A percentile compares a stretch with the other conserved stretches of the same genome.
These are phyloP conservation scores for Ceraclea dissimilis DNA, from an alignment of 2,888 invertebrate species.

Conservation along the genomic window DNA sequence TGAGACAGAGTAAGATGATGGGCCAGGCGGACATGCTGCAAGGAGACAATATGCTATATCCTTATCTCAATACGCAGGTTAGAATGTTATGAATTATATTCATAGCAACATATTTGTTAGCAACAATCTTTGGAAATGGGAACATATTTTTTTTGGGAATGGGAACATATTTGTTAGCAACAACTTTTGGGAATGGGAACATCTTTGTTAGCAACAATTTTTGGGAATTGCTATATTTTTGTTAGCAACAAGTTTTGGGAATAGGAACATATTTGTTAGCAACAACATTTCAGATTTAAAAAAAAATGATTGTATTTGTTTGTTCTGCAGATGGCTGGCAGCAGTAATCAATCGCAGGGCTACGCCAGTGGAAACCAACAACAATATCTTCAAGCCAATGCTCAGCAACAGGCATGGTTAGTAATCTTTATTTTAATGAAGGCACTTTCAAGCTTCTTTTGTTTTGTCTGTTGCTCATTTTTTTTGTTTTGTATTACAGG, in stretches of 20 bases:
- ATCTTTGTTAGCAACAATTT: neutral
- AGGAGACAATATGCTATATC: constrained; percentile 10
- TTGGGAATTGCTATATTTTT: neutral
- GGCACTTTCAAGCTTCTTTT: too few relatives aligned
- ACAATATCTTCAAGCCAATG: constrained; percentile 25
- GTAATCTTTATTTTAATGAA: too few relatives aligned
- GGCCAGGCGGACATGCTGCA: constrained; percentile 33
- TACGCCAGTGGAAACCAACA: constrained; percentile 19
- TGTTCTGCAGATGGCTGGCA: constrained; percentile 12
- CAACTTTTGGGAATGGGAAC: neutral
- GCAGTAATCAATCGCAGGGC: constrained; percentile 21
- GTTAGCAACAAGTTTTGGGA: neutral
- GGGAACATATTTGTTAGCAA: neutral
- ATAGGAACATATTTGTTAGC: neutral
- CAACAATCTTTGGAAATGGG: neutral
- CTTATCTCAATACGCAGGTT: constrained; percentile 15
- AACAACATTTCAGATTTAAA: neutral
- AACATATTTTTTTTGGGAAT: too few relatives aligned
- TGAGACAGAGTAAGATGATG: constrained; percentile 47
- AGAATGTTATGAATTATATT: neutral
- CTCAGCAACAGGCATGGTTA: constrained; percentile 37
- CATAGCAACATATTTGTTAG: neutral
- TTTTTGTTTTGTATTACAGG: constrained; percentile 32
- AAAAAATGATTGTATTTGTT: too few relatives aligned
- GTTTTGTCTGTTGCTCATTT: too few relatives aligned